Percentiles rank a stretch among this genome's conserved stretches.
phyloP scores from a whole-genome alignment of 2,888 invertebrate genomes.

The Pachymerium ferrugineum region DNA sequence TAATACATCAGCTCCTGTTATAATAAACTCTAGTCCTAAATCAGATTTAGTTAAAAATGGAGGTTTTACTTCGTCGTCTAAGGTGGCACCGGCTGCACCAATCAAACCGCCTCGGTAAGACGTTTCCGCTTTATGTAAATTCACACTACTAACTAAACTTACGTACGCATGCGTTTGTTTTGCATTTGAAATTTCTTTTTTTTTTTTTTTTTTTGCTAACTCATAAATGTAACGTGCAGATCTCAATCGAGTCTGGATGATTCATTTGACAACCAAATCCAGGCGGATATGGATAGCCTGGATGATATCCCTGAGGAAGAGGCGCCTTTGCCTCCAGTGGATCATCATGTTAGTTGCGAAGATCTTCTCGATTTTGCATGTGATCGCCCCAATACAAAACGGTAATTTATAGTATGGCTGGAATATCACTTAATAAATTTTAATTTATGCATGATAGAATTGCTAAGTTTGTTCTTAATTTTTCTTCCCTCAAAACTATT shows the following conservation, averaged over 20 bases:
- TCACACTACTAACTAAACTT: neutral
- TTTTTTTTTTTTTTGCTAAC: neutral
- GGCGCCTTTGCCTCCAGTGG: constrained; percentile 46
- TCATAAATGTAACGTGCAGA: neutral
- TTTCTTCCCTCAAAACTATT: neutral
- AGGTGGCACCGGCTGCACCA: neutral
- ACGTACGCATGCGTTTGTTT: neutral
- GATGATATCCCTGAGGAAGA: constrained; percentile 55
- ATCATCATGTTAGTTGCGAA: constrained; percentile 84
- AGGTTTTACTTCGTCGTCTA: neutral
- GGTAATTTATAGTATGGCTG: constrained; percentile 42
- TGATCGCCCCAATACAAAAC: constrained; percentile 61
- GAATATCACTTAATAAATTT: neutral
- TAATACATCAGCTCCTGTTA: constrained; percentile 2
- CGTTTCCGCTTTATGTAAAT: neutral
- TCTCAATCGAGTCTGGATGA: constrained; percentile 42
- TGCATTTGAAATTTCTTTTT: neutral
- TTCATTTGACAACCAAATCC: constrained; percentile 58
- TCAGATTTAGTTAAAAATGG: neutral
- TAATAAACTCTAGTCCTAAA: constrained; percentile 4
- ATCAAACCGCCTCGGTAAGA: constrained; percentile 33
- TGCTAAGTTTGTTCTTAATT: neutral
- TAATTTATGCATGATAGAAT: neutral
- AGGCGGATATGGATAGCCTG: constrained; percentile 57
- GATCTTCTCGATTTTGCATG: constrained; percentile 83